Evolutionary conservation across 2,888 invertebrate species (phyloP).

Genomic region (Drosophila ustulata): DNA sequence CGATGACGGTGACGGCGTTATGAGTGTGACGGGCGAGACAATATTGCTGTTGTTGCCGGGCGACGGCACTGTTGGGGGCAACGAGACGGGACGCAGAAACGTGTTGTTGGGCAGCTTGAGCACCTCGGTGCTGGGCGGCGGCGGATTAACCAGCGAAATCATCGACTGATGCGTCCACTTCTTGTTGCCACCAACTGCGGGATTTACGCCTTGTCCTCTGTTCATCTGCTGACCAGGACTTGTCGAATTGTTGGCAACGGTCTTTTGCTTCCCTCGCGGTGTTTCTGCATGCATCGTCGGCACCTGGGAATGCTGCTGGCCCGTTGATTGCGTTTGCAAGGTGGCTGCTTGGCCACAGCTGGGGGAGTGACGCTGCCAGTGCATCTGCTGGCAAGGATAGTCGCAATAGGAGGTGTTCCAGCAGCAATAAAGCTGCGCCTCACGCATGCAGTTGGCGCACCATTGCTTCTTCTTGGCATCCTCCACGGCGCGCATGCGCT

Average conservation of each 20-base stretch:
- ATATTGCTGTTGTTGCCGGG: constrained; percentile 33
- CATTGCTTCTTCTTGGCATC: constrained; percentile 95
- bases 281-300: constrained; percentile 21
- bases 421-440: constrained; percentile 97
- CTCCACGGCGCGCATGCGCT: constrained; percentile 89
- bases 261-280: constrained; percentile 34
- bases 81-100: constrained; percentile 75
- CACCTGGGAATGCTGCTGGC: constrained; percentile 15
- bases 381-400: constrained; percentile 93
- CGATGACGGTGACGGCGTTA: constrained; percentile 46
- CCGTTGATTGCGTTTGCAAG: constrained; percentile 17
- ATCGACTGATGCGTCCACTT: constrained; percentile 61
- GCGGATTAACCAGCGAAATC: constrained; percentile 50
- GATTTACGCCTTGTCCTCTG: constrained; percentile 23
- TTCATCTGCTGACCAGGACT: constrained; percentile 39
- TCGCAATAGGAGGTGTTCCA: constrained; percentile 98
- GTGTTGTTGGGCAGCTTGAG: constrained; percentile 82
- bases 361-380: constrained; percentile 91
- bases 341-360: constrained; percentile 49
- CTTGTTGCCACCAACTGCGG: constrained; percentile 36
- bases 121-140: constrained; percentile 63
- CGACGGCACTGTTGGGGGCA: constrained; percentile 44
- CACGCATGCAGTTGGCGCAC: constrained; percentile 95
- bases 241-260: constrained; percentile 3
- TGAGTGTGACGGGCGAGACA: constrained; percentile 37